phyloP scores from a whole-genome alignment of 2,797 vertebrate species.

The Lophius americanus region DNA sequence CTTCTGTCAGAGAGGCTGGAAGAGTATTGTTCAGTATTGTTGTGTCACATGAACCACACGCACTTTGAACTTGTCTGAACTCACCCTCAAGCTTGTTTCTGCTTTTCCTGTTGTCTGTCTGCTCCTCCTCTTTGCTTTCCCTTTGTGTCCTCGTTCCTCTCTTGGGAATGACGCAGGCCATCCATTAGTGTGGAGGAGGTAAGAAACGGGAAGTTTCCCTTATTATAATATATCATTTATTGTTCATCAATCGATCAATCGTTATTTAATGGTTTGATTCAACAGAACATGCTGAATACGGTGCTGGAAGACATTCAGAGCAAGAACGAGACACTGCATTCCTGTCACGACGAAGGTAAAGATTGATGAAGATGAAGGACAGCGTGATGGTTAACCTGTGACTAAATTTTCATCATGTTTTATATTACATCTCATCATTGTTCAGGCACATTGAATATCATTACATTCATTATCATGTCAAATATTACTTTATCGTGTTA shows the following conservation, averaged over 20 bases:
- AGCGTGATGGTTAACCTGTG: not conserved
- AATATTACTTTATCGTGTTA: not conserved
- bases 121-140: not conserved
- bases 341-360: constrained; percentile 58
- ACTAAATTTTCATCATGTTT: too few species aligned
- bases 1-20: constrained; percentile 8
- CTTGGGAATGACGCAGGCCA: constrained; percentile 76
- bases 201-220: constrained; percentile 53
- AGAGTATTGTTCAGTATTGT: not conserved
- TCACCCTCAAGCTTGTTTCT: constrained; percentile 4
- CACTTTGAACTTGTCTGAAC: constrained; percentile 21
- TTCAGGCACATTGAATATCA: too few species aligned
- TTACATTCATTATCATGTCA: too few species aligned
- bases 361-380: not conserved
- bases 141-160: constrained; percentile 18
- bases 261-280: constrained; percentile 47
- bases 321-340: constrained; percentile 40
- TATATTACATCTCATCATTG: too few species aligned
- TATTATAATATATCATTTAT: not conserved
- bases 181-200: constrained; percentile 82
- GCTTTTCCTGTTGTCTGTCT: constrained; percentile 1
- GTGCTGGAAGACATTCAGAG: constrained; percentile 47
- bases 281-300: constrained; percentile 76
- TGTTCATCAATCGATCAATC: not conserved
- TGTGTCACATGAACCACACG: not conserved